These are phyloP conservation scores for Tiliacea citrago DNA, from an alignment of 2,888 invertebrate genomes.

Conservation along the genomic window DNA sequence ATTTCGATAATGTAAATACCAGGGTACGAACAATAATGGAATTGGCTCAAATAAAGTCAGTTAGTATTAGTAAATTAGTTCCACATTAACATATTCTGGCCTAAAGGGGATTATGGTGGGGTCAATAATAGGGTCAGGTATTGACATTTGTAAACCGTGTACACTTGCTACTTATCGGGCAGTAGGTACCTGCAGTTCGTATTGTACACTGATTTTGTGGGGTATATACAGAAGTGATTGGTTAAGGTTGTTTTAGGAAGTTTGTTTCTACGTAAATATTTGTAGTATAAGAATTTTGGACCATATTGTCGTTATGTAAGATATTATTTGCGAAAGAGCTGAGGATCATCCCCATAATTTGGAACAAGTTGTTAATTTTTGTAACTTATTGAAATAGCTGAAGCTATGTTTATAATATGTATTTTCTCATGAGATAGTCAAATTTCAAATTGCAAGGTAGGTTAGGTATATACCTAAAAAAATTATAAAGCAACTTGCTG, in stretches of 20 bases:
- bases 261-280: slow-evolving; percentile 10
- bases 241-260: background rate
- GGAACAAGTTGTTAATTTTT: background rate
- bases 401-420: background rate
- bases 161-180: slow-evolving; percentile 70
- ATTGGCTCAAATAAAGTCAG: slow-evolving; percentile 55
- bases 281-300: background rate
- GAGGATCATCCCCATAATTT: background rate
- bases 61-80: slow-evolving; percentile 65
- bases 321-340: background rate
- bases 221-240: slow-evolving; percentile 20
- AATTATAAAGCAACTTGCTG: slow-evolving; percentile 21
- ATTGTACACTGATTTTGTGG: slow-evolving; percentile 50
- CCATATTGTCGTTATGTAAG: background rate
- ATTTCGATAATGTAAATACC: slow-evolving; percentile 49
- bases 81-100: slow-evolving; percentile 63
- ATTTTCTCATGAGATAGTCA: background rate
- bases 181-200: slow-evolving; percentile 44
- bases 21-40: slow-evolving; percentile 44
- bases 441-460: background rate
- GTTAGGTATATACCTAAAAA: slow-evolving; percentile 13
- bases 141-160: slow-evolving; percentile 83
- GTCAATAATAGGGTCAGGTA: slow-evolving; percentile 75
- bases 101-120: slow-evolving; percentile 66
- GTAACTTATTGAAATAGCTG: background rate